phyloP scores from a whole-genome alignment of 2,113 vertebrate genomes.

The Artemisiospiza belli region DNA sequence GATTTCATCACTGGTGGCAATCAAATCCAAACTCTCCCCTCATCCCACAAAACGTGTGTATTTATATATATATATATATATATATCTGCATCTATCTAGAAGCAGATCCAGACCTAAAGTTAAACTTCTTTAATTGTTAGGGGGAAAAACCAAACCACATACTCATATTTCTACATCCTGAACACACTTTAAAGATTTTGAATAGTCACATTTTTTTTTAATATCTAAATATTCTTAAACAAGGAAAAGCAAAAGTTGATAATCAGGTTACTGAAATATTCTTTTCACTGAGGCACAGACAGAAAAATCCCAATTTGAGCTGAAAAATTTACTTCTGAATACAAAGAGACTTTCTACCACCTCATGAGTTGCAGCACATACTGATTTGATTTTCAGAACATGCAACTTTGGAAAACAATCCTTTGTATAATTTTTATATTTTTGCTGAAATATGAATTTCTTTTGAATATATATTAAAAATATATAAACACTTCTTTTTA shows the following conservation, averaged over 20 bases:
- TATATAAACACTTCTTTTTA: background rate
- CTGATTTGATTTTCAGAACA: constrained; percentile 18
- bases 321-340: background rate
- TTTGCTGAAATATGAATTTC: background rate
- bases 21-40: background rate
- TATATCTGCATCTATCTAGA: background rate
- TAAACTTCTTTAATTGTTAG: background rate
- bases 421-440: background rate
- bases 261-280: background rate
- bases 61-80: too few relatives aligned
- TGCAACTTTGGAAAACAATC: background rate
- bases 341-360: background rate
- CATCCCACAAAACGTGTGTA: background rate
- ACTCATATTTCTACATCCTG: background rate
- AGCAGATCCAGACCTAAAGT: background rate
- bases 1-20: background rate
- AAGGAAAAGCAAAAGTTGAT: background rate
- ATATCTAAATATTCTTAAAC: background rate
- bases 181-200: background rate
- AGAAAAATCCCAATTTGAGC: background rate
- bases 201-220: background rate
- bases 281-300: background rate
- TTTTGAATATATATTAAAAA: background rate
- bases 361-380: background rate
- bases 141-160: background rate